Base-by-base conservation (phyloP, 2,888 invertebrate genomes). In the Apeira syringaria region DNA sequence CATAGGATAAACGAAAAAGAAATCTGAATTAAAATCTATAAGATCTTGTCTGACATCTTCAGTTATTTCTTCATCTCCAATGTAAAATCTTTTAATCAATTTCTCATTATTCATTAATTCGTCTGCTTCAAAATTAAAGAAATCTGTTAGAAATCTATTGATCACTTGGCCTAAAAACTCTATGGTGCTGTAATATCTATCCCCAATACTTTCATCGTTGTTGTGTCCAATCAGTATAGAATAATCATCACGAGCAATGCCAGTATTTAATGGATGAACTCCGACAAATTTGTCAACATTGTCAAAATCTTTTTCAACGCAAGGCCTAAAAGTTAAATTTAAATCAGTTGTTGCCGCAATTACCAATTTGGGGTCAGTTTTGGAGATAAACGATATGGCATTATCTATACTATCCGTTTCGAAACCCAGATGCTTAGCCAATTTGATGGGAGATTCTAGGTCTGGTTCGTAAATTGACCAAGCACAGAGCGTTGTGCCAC, bases 1-100 rank as follows among this genome's bases (percentile, higher is more conserved):
- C n/a, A n/a, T n/a, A n/a, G n/a, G n/a, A n/a, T n/a, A n/a, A n/a
- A n/a, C n/a, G n/a, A 57, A 71, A 2, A 26, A 9, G 2, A 58
- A 56, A 36, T 76, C 74, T 0, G 69, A 66, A 1, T 44, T 52
- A 9, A 68, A 70, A 5, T 68, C 50, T 0, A 51, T 55, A 0
- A 70, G 29, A n/a, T 29, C 12, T 2, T 35, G 22, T 6, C 30
- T 25, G 1, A 41, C 7, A 5, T 24, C 18, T 3, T 6, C n/a
- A 12, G n/a, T 35, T 0, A 30, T 28, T 0, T 7, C 18, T 18
- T 41, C 34, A 18, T 35, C 41, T 5, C 41, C 29, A 9, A 41
- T 34, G 7, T 41, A 41, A 5, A 41, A 41, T 8, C 5, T n/a
- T n/a, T n/a, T n/a, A n/a, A n/a, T n/a, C n/a, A n/a, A n/a, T n/a